Evolutionary conservation across 2,888 invertebrate genomes (phyloP), one percentile per base, ranked within the genome.

Genomic region (Phengaris alcon): DNA sequence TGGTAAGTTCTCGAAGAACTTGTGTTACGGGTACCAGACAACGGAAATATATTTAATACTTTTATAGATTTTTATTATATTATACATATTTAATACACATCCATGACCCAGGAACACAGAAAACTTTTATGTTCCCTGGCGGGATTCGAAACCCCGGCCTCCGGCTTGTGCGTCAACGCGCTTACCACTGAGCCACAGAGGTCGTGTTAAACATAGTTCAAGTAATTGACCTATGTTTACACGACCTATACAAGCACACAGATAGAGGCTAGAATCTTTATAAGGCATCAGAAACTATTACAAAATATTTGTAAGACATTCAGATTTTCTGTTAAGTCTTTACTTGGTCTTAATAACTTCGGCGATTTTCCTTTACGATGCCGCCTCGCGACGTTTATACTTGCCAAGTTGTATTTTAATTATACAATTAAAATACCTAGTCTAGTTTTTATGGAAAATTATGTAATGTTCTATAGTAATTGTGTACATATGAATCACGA

Each of bases 361-460:
- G 22, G 13, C 54, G 72, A 35, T 72, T 72, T 72, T 72, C 52
- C 72, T 72, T 64, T 64, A 70, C 15, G 70, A 9, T 48, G 51
- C 22, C 51, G 72, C 52, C 54, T 64, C 64, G 35, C 64, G 64
- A 64, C 64, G 13, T 35, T 64, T 64, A 52, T 54, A 72, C 52
- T 72, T 72, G 35, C 72, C 52, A 15, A 48, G 69, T 48, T 48
- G 15, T 48, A 46, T 22, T n/a, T 52, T 52, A 72, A 72, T 52
- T 72, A 52, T 35, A 54, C 48, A 72, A 72, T 72, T 54, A 52
- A 52, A 72, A 54, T 72, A 8, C 72, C 72, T 72, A 35, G 54
- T 72, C 72, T 52, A 72, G 72, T 52, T 72, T 72, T 72, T 52
- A 52, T 72, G 13, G 35, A 22, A 72, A 52, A 72, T 35, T 72